phyloP scores from a whole-genome alignment of 1,140 invertebrate species.

The Araneus ventricosus region DNA sequence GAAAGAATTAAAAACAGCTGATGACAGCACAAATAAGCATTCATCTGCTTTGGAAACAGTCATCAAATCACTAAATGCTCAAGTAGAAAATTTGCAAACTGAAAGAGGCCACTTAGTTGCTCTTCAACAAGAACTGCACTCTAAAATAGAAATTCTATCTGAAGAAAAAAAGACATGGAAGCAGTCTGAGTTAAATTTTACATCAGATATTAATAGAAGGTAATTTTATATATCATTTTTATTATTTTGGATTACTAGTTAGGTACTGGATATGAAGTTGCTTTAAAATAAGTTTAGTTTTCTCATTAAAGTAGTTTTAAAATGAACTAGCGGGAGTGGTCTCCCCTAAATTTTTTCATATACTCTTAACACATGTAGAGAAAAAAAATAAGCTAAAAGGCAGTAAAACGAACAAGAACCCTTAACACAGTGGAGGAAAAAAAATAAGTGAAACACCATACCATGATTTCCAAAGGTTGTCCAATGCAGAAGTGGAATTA shows the following conservation, averaged over 20 bases:
- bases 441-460: no score
- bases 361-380: no score
- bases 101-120: constrained; percentile 11
- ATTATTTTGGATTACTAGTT: not conserved
- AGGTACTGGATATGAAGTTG: not conserved
- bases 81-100: constrained; percentile 38
- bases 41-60: constrained; percentile 35
- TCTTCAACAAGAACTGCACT: constrained; percentile 32
- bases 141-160: constrained; percentile 32
- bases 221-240: not conserved
- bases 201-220: constrained; percentile 43
- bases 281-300: constrained; percentile 4
- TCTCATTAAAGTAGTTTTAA: not conserved
- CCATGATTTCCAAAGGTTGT: no score
- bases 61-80: constrained; percentile 53
- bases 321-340: no score
- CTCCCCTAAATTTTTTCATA: no score
- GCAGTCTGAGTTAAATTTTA: constrained; percentile 36
- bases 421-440: no score
- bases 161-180: constrained; percentile 45
- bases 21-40: not conserved
- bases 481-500: no score
- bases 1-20: constrained; percentile 11
- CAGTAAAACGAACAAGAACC: no score
- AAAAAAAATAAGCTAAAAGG: no score